Conservation (phyloP, 2,888 invertebrate genomes). For the Ommatoiulus sabulosus region DNA sequence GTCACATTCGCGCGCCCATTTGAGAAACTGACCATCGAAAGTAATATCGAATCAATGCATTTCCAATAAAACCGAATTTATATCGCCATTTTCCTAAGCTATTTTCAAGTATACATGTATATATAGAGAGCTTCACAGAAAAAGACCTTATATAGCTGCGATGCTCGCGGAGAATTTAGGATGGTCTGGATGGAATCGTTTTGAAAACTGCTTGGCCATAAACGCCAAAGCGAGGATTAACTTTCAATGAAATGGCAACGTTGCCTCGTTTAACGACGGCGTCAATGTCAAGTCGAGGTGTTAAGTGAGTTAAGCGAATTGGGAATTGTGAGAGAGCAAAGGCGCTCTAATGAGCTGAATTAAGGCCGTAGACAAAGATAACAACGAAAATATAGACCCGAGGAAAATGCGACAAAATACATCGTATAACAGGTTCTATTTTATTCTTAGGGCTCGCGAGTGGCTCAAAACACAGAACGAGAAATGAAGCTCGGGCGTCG, state of each 20-base stretch:
- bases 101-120: neutral
- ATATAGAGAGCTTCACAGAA: neutral
- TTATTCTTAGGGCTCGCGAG: no score
- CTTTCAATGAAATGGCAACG: slow-evolving; percentile 24
- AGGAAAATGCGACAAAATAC: neutral
- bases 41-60: slow-evolving; percentile 1
- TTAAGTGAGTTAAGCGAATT: slow-evolving; percentile 36
- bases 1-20: neutral
- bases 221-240: slow-evolving; percentile 36
- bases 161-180: neutral
- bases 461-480: no score
- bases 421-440: no score
- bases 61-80: slow-evolving; percentile 21
- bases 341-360: slow-evolving; percentile 21
- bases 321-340: slow-evolving; percentile 35
- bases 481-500: no score
- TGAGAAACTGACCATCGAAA: neutral
- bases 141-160: neutral
- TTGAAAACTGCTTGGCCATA: slow-evolving; percentile 32
- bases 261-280: neutral
- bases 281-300: slow-evolving; percentile 31
- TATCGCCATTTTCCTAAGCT: neutral
- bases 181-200: slow-evolving; percentile 27
- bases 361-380: slow-evolving; percentile 9
- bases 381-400: slow-evolving; percentile 15